These are phyloP conservation scores for Lymantria monacha DNA, from an alignment of 2,888 invertebrate genomes.

Conservation along the genomic window DNA sequence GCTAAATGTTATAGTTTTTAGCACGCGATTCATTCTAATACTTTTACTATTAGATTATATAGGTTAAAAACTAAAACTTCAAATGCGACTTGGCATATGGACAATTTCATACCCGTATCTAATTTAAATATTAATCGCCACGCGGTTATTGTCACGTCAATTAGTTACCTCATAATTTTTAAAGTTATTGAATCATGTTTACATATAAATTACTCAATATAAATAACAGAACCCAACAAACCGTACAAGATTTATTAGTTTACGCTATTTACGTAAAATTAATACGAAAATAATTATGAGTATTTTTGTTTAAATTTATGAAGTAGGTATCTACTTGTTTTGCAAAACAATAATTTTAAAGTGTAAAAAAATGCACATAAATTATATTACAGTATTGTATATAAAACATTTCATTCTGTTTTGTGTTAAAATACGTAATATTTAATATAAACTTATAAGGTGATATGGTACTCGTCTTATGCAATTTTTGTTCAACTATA, in stretches of 20 bases:
- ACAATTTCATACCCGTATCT: not conserved
- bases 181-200: not conserved
- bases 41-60: no score
- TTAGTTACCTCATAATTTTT: not conserved
- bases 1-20: no score
- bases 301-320: not conserved
- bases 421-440: conserved; percentile 1
- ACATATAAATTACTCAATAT: not conserved
- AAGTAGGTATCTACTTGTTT: conserved; percentile 5
- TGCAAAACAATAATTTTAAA: conserved; percentile 1
- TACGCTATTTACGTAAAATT: not conserved
- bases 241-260: not conserved
- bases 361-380: not conserved
- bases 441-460: no score
- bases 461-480: no score
- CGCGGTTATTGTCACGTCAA: not conserved
- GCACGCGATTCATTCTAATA: no score
- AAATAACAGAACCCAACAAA: not conserved
- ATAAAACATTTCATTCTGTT: conserved; percentile 4
- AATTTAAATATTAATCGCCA: not conserved
- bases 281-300: not conserved
- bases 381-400: not conserved
- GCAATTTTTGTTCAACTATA: no score
- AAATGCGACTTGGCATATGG: not conserved
- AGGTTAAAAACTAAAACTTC: no score